Conservation (phyloP, 2,797 vertebrate species). For the Notoglanidium macrostoma region DNA sequence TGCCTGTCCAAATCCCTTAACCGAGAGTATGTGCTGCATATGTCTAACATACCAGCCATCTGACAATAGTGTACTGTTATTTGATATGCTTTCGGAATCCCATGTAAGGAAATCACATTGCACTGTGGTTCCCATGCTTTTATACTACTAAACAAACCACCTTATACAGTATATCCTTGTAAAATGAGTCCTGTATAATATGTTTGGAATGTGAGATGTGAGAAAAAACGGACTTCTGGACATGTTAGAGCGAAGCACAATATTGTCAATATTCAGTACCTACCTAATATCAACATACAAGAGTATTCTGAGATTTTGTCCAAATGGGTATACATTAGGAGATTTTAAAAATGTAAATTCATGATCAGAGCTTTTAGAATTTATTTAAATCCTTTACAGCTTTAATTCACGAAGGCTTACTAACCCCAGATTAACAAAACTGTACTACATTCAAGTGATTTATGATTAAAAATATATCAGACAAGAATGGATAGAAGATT, state of each 20-base stretch:
- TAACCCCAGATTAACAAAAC: background rate
- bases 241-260: background rate
- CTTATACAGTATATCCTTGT: background rate
- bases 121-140: constrained; percentile 39
- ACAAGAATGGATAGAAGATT: background rate
- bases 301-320: background rate
- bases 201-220: background rate
- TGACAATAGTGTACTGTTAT: constrained; percentile 56
- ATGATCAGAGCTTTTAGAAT: background rate
- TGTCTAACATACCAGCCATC: constrained; percentile 48
- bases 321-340: background rate
- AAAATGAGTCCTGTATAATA: background rate
- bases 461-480: background rate
- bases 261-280: background rate
- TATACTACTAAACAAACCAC: background rate
- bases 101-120: constrained; percentile 48
- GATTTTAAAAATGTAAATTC: background rate
- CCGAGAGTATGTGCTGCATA: constrained; percentile 43
- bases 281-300: background rate
- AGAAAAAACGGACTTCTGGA: background rate
- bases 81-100: constrained; percentile 47
- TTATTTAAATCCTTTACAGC: background rate
- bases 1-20: background rate
- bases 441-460: background rate
- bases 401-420: background rate